Conservation (phyloP, 1,140 invertebrate genomes). For the Nebria ingens region DNA sequence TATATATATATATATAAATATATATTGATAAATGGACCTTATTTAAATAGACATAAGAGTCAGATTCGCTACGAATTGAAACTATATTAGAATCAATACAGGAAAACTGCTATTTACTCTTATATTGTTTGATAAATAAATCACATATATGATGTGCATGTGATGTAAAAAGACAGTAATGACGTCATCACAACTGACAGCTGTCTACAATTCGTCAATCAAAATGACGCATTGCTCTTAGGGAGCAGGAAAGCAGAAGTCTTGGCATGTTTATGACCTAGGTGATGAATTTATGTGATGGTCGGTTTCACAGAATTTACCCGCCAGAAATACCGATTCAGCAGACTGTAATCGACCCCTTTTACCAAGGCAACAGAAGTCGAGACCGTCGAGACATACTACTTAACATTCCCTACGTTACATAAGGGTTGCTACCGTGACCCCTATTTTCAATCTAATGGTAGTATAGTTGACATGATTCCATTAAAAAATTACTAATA, state of each 20-base stretch:
- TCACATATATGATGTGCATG: no score
- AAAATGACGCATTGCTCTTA: constrained; percentile 38
- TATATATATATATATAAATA: background rate
- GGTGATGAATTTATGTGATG: background rate
- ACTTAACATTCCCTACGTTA: background rate
- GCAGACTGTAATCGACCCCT: background rate
- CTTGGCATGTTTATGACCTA: constrained; percentile 12
- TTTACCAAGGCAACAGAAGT: background rate
- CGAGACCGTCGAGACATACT: no score
- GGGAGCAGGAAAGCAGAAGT: constrained; percentile 33
- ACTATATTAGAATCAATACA: no score
- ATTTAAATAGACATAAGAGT: no score
- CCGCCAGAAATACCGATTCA: background rate
- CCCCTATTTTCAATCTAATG: no score
- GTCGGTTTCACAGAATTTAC: background rate
- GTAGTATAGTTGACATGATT: no score
- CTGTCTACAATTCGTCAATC: constrained; percentile 36
- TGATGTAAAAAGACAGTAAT: background rate
- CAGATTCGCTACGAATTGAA: no score
- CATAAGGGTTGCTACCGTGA: no score
- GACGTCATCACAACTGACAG: constrained; percentile 25
- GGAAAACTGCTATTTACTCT: no score
- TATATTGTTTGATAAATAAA: no score
- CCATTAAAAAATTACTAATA: no score
- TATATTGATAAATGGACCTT: background rate